A percentile compares a stretch with the other conserved stretches of the same genome.
These are phyloP conservation scores for Drosophila paulistorum DNA, from an alignment of 1,140 invertebrate species.

Conservation along the genomic window DNA sequence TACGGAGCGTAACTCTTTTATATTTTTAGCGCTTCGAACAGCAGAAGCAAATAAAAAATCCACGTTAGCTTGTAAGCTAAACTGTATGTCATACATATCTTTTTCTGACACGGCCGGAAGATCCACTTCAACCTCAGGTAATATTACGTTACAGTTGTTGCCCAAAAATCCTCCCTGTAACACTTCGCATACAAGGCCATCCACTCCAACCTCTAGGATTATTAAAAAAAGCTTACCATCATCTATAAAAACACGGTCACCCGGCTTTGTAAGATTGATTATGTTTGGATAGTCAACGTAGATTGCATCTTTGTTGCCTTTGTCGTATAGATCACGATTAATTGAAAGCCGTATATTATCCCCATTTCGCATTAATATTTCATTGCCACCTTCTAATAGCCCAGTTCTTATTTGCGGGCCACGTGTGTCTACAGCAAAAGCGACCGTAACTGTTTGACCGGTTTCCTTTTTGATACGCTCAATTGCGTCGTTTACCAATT, in stretches of 20 bases:
- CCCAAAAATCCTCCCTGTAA: conserved; percentile 98
- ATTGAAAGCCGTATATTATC: conserved; percentile 94
- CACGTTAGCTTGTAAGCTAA: conserved; percentile 97
- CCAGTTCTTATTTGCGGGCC: conserved; percentile 98
- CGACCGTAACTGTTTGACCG: conserved; percentile 84
- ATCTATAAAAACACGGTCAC: conserved; percentile 95
- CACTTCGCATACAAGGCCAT: conserved; percentile 89
- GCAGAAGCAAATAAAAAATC: conserved; percentile 99
- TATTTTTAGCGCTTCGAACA: conserved; percentile 94
- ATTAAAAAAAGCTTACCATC: conserved; percentile 98
- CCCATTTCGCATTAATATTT: conserved; percentile 92
- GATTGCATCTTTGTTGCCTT: conserved; percentile 89
- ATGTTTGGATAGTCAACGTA: conserved; percentile 97
- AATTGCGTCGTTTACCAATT: conserved; percentile 92
- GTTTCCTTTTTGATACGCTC: conserved; percentile 89
- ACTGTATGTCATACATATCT: conserved; percentile 95
- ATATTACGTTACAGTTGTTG: conserved; percentile 97
- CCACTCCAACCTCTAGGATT: conserved; percentile 87
- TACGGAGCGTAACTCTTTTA: conserved; percentile 93
- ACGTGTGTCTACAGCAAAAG: conserved; percentile 95
- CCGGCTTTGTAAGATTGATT: conserved; percentile 93
- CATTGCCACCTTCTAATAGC: conserved; percentile 88
- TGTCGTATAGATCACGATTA: conserved; percentile 91
- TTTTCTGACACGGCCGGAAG: conserved; percentile 99
- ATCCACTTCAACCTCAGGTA: conserved; percentile 97